These are phyloP conservation scores for Sabatieria punctata DNA, from an alignment of 2,888 invertebrate species.

Conservation along the genomic window DNA sequence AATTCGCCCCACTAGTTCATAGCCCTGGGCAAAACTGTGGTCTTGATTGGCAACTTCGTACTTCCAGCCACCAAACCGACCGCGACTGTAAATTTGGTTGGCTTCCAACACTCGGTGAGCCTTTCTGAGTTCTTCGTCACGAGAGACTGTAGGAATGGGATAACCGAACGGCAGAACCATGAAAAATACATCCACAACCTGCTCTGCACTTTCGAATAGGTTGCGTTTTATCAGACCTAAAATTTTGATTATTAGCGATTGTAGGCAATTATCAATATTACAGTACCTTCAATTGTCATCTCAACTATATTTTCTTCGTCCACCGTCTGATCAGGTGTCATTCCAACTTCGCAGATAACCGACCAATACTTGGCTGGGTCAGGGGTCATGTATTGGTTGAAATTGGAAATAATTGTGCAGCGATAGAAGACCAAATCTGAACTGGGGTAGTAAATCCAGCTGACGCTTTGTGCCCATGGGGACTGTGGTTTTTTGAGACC, in stretches of 20 bases:
- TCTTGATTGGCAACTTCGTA: conserved; percentile 23
- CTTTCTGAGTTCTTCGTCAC: conserved; percentile 14
- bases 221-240: conserved; percentile 13
- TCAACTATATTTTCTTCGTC: conserved; percentile 12
- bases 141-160: conserved; percentile 17
- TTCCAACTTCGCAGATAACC: conserved; percentile 20
- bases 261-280: too few species aligned
- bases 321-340: conserved; percentile 11
- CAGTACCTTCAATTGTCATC: conserved; percentile 14
- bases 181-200: conserved; percentile 14
- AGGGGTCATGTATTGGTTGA: conserved; percentile 18
- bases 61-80: conserved; percentile 24
- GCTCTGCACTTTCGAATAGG: conserved; percentile 10
- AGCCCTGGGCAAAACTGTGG: too few species aligned
- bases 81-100: conserved; percentile 19
- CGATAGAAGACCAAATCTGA: conserved; percentile 9
- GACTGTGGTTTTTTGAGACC: conserved; percentile 16
- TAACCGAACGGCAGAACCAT: conserved; percentile 17
- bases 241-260: too few species aligned
- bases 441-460: conserved; percentile 4
- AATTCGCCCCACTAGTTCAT: conserved; percentile 8
- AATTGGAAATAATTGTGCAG: conserved; percentile 22
- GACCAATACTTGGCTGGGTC: conserved; percentile 17
- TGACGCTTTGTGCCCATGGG: conserved; percentile 13
- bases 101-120: conserved; percentile 14